phyloP scores from a whole-genome alignment of 2,113 vertebrate species.

The Calonectris borealis region DNA sequence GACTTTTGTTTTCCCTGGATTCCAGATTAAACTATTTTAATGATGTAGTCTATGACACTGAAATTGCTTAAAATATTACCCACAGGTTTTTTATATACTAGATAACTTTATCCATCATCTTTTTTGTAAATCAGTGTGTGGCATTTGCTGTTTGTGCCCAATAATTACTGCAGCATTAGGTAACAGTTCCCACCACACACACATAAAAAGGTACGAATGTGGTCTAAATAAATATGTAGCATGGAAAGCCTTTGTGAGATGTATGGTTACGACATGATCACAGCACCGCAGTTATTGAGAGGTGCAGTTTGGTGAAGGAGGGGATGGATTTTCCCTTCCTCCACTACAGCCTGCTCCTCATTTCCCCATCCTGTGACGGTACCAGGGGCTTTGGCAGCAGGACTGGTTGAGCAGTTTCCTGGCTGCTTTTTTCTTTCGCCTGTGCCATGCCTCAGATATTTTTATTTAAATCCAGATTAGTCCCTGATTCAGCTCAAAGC shows the following conservation, averaged over 20 bases:
- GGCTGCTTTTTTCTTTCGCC: not conserved
- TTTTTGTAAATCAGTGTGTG: not conserved
- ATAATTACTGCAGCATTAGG: not conserved
- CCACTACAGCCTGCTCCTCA: not conserved
- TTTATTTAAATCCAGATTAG: not conserved
- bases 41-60: not conserved
- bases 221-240: not conserved
- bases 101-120: not conserved
- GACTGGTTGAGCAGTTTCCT: not conserved
- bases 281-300: not conserved
- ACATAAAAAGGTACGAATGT: not conserved
- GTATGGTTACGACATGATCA: fast-evolving
- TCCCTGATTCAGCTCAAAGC: not conserved
- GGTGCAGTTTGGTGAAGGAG: not conserved
- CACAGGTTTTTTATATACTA: not conserved
- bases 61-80: conserved; percentile 17
- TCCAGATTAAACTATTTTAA: conserved; percentile 49
- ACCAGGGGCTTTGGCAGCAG: not conserved
- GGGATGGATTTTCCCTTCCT: not conserved
- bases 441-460: not conserved
- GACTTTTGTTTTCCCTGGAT: not conserved
- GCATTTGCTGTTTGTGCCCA: not conserved
- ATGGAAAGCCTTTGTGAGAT: not conserved
- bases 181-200: not conserved
- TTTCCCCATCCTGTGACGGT: fast-evolving